These are phyloP conservation scores for Decapterus maruadsi DNA, from an alignment of 2,797 vertebrate species.

Conservation along the genomic window DNA sequence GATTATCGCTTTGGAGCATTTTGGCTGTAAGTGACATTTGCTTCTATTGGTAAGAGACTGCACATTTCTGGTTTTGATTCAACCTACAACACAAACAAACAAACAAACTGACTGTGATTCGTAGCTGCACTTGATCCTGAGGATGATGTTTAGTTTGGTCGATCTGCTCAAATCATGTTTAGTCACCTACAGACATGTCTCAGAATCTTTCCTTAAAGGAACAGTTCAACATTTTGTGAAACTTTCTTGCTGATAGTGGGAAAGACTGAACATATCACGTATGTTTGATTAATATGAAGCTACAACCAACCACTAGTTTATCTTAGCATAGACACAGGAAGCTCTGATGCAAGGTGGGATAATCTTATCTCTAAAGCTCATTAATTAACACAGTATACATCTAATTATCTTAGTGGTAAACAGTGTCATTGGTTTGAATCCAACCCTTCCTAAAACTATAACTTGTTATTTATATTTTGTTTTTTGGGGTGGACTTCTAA, in stretches of 20 bases:
- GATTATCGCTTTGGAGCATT: slow-evolving; percentile 1
- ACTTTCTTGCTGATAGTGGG: background rate
- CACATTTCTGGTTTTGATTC: background rate
- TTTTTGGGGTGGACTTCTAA: too few relatives aligned
- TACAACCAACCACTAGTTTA: background rate
- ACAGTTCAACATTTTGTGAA: background rate
- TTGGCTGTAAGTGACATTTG: background rate
- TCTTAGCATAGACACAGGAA: background rate
- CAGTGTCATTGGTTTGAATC: too few relatives aligned
- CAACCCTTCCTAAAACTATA: background rate
- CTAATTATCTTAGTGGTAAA: background rate
- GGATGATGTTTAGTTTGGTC: too few relatives aligned
- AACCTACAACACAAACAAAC: background rate
- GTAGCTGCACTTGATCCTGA: too few relatives aligned
- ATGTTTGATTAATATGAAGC: too few relatives aligned
- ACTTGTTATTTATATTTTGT: background rate
- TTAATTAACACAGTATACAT: background rate
- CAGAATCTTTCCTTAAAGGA: background rate
- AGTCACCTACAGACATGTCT: too few relatives aligned
- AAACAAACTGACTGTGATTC: background rate
- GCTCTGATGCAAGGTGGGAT: too few relatives aligned
- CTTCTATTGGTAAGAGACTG: background rate
- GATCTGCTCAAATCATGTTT: too few relatives aligned
- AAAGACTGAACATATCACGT: background rate
- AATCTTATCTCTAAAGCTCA: background rate